phyloP scores from a whole-genome alignment of 1,140 invertebrate genomes.

The Paraescarpia echinospica region DNA sequence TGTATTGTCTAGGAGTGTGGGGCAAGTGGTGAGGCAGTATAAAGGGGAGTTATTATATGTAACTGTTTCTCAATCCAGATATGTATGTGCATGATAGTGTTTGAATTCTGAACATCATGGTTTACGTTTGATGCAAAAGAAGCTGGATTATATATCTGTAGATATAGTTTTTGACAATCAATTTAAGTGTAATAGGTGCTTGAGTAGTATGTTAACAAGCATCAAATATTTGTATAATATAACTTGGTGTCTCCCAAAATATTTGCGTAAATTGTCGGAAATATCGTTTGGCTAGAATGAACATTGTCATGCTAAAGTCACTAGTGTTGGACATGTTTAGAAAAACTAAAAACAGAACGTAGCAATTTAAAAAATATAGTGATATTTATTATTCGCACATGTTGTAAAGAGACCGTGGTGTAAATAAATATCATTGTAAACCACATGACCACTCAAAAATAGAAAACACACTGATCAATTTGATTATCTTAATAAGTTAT shows the following conservation, averaged over 20 bases:
- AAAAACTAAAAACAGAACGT: background rate
- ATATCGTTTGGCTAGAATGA: no score
- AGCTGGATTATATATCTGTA: background rate
- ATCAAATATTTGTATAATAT: background rate
- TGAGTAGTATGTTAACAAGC: background rate
- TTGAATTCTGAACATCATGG: background rate
- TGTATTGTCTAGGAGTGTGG: background rate
- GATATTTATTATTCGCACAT: conserved; percentile 7
- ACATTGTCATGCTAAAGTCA: background rate
- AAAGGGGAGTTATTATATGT: no score
- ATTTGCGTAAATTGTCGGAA: background rate
- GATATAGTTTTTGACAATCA: background rate
- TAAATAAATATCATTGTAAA: background rate
- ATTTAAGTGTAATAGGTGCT: background rate
- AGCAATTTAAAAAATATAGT: background rate
- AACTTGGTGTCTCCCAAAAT: background rate
- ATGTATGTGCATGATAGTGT: background rate
- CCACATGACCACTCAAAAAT: background rate
- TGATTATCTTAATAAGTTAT: background rate
- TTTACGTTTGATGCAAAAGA: background rate
- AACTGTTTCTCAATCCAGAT: background rate
- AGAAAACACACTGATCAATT: background rate
- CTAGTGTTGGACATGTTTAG: background rate
- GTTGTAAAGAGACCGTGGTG: background rate
- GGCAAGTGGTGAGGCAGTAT: background rate